A percentile compares a stretch with the other conserved stretches of the same genome.
These are phyloP conservation scores for Operophtera brumata DNA, from an alignment of 2,888 invertebrate genomes.

Conservation along the genomic window DNA sequence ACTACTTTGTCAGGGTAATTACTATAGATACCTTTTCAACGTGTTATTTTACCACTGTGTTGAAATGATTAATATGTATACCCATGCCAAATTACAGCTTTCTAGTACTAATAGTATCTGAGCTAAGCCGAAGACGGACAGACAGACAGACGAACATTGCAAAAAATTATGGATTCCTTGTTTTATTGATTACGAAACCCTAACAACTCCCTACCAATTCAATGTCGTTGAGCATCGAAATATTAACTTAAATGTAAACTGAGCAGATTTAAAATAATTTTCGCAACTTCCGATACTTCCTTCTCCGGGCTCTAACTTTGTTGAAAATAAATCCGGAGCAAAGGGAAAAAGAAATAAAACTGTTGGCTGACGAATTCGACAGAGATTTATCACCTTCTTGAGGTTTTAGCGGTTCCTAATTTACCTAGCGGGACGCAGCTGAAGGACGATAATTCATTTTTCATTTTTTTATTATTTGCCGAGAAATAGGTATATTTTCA, in stretches of 20 bases:
- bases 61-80: no score
- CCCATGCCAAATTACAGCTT: no score
- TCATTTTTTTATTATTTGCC: conserved; percentile 40
- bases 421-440: conserved; percentile 50
- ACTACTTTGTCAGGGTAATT: no score
- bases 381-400: conserved; percentile 64
- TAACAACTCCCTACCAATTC: neutral
- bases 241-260: conserved; percentile 19
- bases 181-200: no score
- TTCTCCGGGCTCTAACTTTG: conserved; percentile 50
- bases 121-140: no score
- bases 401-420: conserved; percentile 64
- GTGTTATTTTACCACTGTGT: no score
- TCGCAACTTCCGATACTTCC: conserved; percentile 34
- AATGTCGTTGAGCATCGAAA: neutral
- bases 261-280: conserved; percentile 31
- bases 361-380: conserved; percentile 69
- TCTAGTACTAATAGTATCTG: no score
- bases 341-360: conserved; percentile 62
- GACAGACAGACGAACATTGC: no score
- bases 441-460: conserved; percentile 47
- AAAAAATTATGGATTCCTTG: no score
- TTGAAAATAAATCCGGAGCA: conserved; percentile 52
- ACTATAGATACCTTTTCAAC: no score
- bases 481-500: conserved; percentile 12